Evolutionary conservation across 2,797 vertebrate species (phyloP), one percentile per base, ranked within the genome.

Genomic region (Sandelia bainsii): DNA sequence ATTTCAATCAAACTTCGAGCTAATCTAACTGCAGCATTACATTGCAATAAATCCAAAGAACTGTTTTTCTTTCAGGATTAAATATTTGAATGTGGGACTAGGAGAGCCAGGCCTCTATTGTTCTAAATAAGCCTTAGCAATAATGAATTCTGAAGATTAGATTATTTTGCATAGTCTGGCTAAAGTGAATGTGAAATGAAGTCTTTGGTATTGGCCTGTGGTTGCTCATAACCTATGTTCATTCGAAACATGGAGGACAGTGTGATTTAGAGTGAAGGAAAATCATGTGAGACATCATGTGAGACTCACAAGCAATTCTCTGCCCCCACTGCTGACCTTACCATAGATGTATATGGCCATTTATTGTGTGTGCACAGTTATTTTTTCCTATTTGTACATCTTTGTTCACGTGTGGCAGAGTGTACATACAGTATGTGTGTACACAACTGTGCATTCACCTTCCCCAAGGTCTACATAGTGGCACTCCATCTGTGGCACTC

Each of bases 401-500:
- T 82, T 75, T 72, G 65, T 77, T 6, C 23, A 0, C 75, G 49
- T 67, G 44, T 64, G 8, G 62, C 16, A 49, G 44, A 72, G 37
- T 67, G 32, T 58, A 44, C 72, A n/a, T n/a, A n/a, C n/a, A n/a
- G 54, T 69, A 52, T 52, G 42, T 66, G 53, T 64, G 25, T 62
- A 20, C 29, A 62, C 60, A 56, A 79, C 50, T 73, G 83, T 70
- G 81, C 22, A 22, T 90, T 90, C 80, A 89, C 90, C 87, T 89
- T 90, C 84, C 75, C 85, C 86, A 91, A 91, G 88, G 91, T 93
- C 89, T 93, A 88, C 51, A 4, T 81, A 78, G 86, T 77, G 82
- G 81, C 29, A 61, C 84, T 93, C 92, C 92, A 93, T 93, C 91
- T 93, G 92, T 92, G 89, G 87, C 83, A 80, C 86, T 90, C 91